These are phyloP conservation scores for Drosophila parabipectinata DNA, from an alignment of 1,140 invertebrate genomes.

Conservation along the genomic window DNA sequence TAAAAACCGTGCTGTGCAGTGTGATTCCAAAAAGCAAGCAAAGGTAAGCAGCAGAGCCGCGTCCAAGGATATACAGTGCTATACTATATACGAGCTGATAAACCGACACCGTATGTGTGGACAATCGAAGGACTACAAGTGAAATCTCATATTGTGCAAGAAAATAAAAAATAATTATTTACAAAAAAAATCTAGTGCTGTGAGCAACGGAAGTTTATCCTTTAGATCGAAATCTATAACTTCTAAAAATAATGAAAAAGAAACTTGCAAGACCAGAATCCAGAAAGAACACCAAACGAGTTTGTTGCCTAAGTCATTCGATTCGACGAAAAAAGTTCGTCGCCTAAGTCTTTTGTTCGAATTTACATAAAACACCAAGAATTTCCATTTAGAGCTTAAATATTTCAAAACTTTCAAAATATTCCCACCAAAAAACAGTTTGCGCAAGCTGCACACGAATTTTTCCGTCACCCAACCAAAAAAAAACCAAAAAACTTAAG, in stretches of 20 bases:
- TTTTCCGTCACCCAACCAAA: constrained; percentile 28
- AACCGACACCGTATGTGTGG: constrained; percentile 25
- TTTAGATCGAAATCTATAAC: constrained; percentile 4
- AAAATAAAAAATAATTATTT: constrained; percentile 18
- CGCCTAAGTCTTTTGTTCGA: constrained; percentile 45
- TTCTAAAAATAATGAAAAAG: background rate
- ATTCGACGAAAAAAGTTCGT: constrained; percentile 44
- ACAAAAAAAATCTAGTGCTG: constrained; percentile 29
- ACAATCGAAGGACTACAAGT: constrained; percentile 43
- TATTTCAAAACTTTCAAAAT: constrained; percentile 16
- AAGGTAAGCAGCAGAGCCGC: constrained; percentile 66
- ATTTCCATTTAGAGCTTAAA: background rate
- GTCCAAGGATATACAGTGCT: constrained; percentile 64
- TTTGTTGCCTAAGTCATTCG: constrained; percentile 55
- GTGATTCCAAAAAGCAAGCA: constrained; percentile 49
- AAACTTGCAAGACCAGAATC: constrained; percentile 27
- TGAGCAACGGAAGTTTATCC: constrained; percentile 41
- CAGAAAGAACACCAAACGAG: constrained; percentile 26
- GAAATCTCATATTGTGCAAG: constrained; percentile 32
- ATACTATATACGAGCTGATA: constrained; percentile 9
- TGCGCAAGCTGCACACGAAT: constrained; percentile 32
- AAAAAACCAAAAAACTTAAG: constrained; percentile 18
- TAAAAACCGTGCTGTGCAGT: constrained; percentile 47
- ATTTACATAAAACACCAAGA: background rate
- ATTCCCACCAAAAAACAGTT: constrained; percentile 22